Evolutionary conservation across 2,888 invertebrate species (phyloP).

Genomic region (Polyploca ridens): DNA sequence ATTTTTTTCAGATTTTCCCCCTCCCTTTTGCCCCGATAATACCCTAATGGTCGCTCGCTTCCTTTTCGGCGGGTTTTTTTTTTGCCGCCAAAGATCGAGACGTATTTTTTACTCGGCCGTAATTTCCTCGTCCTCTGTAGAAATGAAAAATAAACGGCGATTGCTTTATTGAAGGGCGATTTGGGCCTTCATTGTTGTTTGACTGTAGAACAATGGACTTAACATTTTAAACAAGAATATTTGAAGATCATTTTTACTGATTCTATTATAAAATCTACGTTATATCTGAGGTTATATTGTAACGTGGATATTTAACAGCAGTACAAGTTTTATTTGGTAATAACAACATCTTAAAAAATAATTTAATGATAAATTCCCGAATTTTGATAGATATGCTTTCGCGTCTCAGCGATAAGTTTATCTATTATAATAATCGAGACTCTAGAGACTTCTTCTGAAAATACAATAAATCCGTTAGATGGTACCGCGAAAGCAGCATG

Average conservation of each 20-base stretch:
- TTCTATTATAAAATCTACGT: not conserved
- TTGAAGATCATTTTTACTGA: not conserved
- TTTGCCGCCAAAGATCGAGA: constrained; percentile 76
- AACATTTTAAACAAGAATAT: not conserved
- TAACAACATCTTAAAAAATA: too few relatives aligned
- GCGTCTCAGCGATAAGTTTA: too few relatives aligned
- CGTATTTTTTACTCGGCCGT: constrained; percentile 78
- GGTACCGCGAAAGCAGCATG: too few relatives aligned
- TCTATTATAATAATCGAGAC: too few relatives aligned
- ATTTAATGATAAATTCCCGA: too few relatives aligned
- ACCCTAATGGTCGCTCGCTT: constrained; percentile 83
- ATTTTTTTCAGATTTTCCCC: constrained; percentile 82
- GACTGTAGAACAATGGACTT: not conserved
- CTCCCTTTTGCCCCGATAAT: constrained; percentile 72
- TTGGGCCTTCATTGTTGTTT: not conserved
- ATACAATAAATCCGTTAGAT: too few relatives aligned
- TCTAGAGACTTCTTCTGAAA: too few relatives aligned
- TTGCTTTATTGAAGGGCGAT: constrained; percentile 10
- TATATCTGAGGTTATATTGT: too few relatives aligned
- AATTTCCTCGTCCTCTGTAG: constrained; percentile 76
- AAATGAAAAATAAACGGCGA: constrained; percentile 15
- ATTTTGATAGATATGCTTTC: too few relatives aligned
- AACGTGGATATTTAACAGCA: too few relatives aligned
- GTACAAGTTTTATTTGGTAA: too few relatives aligned
- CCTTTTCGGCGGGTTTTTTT: constrained; percentile 79